These are phyloP conservation scores for Chydorus sphaericus DNA, from an alignment of 2,888 invertebrate species.

Conservation along the genomic window DNA sequence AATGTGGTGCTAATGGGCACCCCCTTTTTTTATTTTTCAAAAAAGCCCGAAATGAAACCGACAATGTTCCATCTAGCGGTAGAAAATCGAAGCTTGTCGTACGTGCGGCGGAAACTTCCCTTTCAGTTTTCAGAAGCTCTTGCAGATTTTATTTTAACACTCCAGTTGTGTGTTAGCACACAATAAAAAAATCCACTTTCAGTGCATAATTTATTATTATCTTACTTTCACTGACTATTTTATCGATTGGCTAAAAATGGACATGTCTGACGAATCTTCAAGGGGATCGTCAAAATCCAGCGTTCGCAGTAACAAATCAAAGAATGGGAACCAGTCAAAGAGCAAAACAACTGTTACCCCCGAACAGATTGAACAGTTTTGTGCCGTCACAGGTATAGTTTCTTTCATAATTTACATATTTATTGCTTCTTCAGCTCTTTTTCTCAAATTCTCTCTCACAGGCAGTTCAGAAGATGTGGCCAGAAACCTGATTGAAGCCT, in stretches of 20 bases:
- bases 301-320: background rate
- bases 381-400: conserved; percentile 10
- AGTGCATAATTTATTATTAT: too few species aligned
- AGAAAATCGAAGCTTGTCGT: too few species aligned
- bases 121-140: too few species aligned
- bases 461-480: conserved; percentile 27
- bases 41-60: too few species aligned
- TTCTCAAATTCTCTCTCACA: conserved; percentile 1
- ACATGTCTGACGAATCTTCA: conserved; percentile 8
- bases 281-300: conserved; percentile 1
- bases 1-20: too few species aligned
- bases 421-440: background rate
- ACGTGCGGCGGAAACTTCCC: too few species aligned
- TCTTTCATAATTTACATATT: background rate
- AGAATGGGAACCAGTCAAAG: background rate
- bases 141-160: too few species aligned
- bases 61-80: too few species aligned
- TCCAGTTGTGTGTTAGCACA: too few species aligned
- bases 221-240: too few species aligned
- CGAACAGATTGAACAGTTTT: conserved; percentile 14
- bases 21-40: too few species aligned
- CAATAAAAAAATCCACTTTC: too few species aligned
- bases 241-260: background rate
- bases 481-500: conserved; percentile 30
- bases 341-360: background rate